Base-by-base conservation (phyloP, 1,140 invertebrate genomes). In the Fopius arisanus region DNA sequence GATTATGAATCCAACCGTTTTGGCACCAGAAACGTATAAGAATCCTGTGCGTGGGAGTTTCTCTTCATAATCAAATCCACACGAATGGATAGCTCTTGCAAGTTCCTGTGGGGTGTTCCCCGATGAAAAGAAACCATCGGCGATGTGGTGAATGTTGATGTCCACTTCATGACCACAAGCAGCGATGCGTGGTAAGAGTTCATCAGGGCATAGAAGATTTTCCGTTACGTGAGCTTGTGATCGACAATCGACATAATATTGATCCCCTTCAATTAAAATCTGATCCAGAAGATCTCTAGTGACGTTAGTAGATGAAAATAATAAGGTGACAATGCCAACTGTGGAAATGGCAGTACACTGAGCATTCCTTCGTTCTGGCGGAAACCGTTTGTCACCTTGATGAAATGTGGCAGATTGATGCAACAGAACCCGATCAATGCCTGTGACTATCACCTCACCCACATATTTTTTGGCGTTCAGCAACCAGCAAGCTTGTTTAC, bases 301-400 rank as follows among this genome's bases (percentile, higher is more conserved):
- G 10, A 67, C 31, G 6, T 67, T 23, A 2, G 12, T 19, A 19
- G 3, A 6, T 5, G 29, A 21, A 37, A 33, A n/a, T 3, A 16
- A 3, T 16, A 37, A 33, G 3, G 65, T 31, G 16, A 40, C 65
- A 67, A 67, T 67, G n/a, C 7, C 21, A 10, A 14, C 28, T 5
- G 65, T 23, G n/a, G 28, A 7, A 67, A 67, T 67, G 4, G 65
- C 65, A 14, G 33, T 40, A n/a, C 65, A 67, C 9, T 67, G 65
- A 16, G 31, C n/a, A 37, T 67, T 67, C 31, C 31, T 40, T 67
- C n/a, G 0, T 6, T 67, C n/a, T 7, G 16, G n/a, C 1, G 29
- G 65, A 12, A 67, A 67, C 19, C 31, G 2, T 19, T 21, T 33
- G 19, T 37, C 28, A 40, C 2, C 65, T 37, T 67, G 65, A 21